Evolutionary conservation across 2,113 vertebrate species (phyloP).

Genomic region (Lycocorax pyrrhopterus): DNA sequence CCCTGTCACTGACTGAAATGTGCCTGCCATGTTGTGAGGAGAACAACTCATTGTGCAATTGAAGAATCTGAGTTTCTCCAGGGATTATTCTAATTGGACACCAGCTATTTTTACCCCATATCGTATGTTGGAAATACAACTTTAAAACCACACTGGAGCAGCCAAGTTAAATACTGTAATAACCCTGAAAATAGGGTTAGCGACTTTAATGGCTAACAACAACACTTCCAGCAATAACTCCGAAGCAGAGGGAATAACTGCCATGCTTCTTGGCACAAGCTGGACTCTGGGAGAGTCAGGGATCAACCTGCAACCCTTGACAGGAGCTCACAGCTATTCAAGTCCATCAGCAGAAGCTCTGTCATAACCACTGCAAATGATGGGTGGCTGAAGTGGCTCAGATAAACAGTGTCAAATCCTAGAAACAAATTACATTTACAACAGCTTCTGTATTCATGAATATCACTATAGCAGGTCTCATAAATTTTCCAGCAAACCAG

Average conservation of each 20-base stretch:
- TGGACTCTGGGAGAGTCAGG: background rate
- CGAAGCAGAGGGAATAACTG: background rate
- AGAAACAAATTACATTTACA: slow-evolving; percentile 1
- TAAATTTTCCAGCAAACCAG: slow-evolving; percentile 41
- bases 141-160: background rate
- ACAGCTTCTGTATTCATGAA: background rate
- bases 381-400: background rate
- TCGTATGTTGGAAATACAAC: background rate
- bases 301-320: background rate
- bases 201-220: background rate
- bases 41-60: background rate
- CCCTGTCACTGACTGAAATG: background rate
- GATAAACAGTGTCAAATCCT: background rate
- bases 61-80: background rate
- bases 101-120: slow-evolving; percentile 38
- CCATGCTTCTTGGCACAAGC: background rate
- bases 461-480: slow-evolving; percentile 16
- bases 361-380: background rate
- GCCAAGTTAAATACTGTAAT: slow-evolving; percentile 51
- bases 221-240: background rate
- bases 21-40: background rate
- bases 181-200: slow-evolving; percentile 44
- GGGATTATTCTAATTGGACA: slow-evolving; percentile 17
- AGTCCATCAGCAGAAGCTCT: background rate
- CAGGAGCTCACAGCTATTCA: background rate